Evolutionary conservation across 2,113 vertebrate genomes (phyloP).

Genomic region (Lagenorhynchus albirostris): DNA sequence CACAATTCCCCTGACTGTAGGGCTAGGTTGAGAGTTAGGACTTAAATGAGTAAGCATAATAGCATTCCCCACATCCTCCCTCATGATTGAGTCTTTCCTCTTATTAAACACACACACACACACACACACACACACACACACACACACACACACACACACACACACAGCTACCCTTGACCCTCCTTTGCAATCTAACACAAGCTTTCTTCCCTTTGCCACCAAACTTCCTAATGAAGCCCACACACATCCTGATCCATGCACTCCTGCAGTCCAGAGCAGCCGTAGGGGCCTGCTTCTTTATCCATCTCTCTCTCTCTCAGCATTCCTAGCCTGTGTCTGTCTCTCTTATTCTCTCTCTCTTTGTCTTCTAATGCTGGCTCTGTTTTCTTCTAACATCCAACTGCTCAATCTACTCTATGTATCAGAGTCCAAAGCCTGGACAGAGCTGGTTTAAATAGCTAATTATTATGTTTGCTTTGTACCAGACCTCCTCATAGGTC

Average conservation of each 20-base stretch:
- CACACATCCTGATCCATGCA: accelerated
- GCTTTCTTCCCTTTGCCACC: neutral
- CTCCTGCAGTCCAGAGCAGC: neutral
- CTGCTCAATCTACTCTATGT: neutral
- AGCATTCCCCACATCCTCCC: neutral
- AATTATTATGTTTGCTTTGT: neutral
- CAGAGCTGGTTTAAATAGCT: neutral
- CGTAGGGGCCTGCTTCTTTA: neutral
- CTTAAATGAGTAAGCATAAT: neutral
- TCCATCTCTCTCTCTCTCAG: neutral
- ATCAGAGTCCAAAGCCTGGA: neutral
- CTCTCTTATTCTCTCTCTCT: neutral
- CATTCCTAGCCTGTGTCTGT: neutral
- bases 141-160: neutral
- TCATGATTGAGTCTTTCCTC: neutral
- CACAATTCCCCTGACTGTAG: neutral
- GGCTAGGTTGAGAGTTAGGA: neutral
- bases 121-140: too few species aligned
- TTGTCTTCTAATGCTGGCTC: neutral
- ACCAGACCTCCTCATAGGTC: neutral
- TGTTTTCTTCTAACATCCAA: neutral
- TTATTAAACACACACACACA: neutral
- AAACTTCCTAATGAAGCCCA: neutral
- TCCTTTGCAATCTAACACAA: neutral
- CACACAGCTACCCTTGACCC: neutral